phyloP scores from a whole-genome alignment of 2,113 vertebrate species.

The Bettongia penicillata region DNA sequence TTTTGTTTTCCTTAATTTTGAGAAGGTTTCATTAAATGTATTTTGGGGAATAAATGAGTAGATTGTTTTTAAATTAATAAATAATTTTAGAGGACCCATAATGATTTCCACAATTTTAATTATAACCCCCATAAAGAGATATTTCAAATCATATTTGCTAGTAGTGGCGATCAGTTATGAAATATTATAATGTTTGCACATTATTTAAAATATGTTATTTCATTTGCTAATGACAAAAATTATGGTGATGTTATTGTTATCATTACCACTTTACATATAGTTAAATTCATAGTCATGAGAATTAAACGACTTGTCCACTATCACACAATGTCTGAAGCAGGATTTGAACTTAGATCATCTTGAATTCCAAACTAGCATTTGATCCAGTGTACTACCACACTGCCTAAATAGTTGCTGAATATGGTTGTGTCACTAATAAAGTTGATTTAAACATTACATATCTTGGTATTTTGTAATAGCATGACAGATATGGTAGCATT shows the following conservation, averaged over 20 bases:
- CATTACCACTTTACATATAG: not conserved
- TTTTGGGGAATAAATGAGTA: not conserved
- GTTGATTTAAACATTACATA: not conserved
- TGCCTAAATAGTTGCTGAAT: not conserved
- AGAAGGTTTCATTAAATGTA: not conserved
- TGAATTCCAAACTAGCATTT: not conserved
- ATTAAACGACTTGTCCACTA: not conserved
- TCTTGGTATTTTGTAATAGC: not conserved
- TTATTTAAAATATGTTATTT: not conserved
- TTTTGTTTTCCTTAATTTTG: not conserved
- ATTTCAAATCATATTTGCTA: not conserved
- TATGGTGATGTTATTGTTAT: not conserved
- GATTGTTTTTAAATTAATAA: not conserved
- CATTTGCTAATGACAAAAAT: not conserved
- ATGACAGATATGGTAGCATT: not conserved
- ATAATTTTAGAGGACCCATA: not conserved
- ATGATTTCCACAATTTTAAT: not conserved
- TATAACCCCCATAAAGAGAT: not conserved
- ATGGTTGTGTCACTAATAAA: not conserved
- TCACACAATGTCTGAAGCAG: not conserved
- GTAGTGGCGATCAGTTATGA: not conserved
- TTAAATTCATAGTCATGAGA: not conserved
- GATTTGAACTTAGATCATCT: not conserved
- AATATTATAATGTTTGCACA: not conserved
- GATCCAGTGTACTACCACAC: not conserved